Percentiles rank a stretch among this genome's conserved stretches.
Conservation (phyloP, 1,140 invertebrate genomes). For the Drosophila pectinifera region DNA sequence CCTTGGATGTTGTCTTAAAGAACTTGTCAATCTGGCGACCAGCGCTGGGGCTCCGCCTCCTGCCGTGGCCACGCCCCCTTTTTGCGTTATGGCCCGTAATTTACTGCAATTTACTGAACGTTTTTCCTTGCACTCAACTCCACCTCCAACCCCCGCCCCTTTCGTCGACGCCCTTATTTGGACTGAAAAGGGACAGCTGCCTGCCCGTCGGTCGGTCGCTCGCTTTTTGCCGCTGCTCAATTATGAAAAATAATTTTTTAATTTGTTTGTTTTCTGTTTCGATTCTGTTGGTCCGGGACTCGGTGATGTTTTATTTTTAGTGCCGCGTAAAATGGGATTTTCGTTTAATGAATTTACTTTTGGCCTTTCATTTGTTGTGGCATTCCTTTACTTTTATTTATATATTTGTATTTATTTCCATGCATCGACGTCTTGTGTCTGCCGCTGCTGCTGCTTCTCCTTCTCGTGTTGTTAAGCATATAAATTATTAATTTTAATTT, state of each 20-base stretch:
- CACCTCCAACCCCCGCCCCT: neutral
- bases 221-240: constrained; percentile 63
- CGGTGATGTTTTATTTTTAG: constrained; percentile 16
- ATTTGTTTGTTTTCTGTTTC: constrained; percentile 65
- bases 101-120: constrained; percentile 70
- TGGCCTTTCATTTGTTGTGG: constrained; percentile 28
- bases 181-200: constrained; percentile 43
- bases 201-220: constrained; percentile 22
- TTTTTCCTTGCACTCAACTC: constrained; percentile 40
- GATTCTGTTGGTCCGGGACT: constrained; percentile 16
- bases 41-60: constrained; percentile 3
- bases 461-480: constrained; percentile 60
- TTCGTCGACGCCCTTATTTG: constrained; percentile 33
- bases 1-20: constrained; percentile 23
- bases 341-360: constrained; percentile 69
- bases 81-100: constrained; percentile 49
- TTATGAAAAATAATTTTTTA: constrained; percentile 74
- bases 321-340: constrained; percentile 54
- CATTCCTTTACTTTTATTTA: constrained; percentile 22
- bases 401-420: constrained; percentile 46
- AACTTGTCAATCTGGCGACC: constrained; percentile 49
- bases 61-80: constrained; percentile 46
- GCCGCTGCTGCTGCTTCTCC: constrained; percentile 7
- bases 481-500: constrained; percentile 85
- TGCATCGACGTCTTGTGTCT: constrained; percentile 37